Evolutionary conservation across 2,113 vertebrate species (phyloP).

Genomic region (Benthochromis sp.): DNA sequence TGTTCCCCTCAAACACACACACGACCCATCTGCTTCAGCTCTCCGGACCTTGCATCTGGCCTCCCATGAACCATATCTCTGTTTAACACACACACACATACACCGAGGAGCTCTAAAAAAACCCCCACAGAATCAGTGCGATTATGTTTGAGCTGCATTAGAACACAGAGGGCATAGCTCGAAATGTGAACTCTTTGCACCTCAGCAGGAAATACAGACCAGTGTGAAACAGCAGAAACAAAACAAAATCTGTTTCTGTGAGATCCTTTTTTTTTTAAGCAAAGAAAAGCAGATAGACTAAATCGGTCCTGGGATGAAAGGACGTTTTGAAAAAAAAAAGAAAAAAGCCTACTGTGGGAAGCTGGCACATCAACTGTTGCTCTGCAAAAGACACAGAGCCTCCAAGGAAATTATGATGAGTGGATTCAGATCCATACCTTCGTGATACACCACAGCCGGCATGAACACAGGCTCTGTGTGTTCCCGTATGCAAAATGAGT

Average conservation of each 20-base stretch:
- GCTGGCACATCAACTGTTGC: constrained; percentile 24
- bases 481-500: background rate
- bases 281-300: background rate
- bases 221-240: background rate
- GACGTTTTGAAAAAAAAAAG: background rate
- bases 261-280: background rate
- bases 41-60: constrained; percentile 43
- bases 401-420: constrained; percentile 5
- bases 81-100: background rate
- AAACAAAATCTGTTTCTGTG: constrained; percentile 10
- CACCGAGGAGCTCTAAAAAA: background rate
- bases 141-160: constrained; percentile 3
- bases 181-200: constrained; percentile 7
- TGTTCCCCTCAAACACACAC: constrained; percentile 7
- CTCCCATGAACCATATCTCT: constrained; percentile 43
- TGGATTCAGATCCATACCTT: background rate
- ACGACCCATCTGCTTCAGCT: constrained; percentile 56
- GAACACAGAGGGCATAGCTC: background rate
- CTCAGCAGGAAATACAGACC: constrained; percentile 18
- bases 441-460: background rate
- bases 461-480: background rate
- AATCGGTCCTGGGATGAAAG: background rate
- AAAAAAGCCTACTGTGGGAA: background rate
- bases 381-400: background rate
- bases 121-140: background rate